Percentiles rank a stretch among this genome's conserved stretches.
These are phyloP conservation scores for Oikopleura vanhoeffeni DNA, from an alignment of 23 tunicate genomes.

Conservation along the genomic window DNA sequence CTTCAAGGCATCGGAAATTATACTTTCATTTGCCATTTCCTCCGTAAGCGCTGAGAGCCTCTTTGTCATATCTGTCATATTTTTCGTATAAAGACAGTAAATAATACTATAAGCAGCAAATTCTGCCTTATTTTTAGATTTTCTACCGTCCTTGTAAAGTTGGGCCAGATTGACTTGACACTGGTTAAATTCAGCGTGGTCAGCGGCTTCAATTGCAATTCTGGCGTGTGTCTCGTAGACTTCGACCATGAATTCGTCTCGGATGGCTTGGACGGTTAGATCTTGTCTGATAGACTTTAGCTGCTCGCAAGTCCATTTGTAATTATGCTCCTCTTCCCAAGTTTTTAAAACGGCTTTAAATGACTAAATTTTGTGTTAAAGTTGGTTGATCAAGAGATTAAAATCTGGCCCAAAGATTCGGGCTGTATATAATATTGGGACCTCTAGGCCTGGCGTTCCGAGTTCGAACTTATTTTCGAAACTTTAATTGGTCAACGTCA, in stretches of 20 bases:
- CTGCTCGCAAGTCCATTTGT: conserved; percentile 69
- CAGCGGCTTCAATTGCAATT: conserved; percentile 87
- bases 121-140: conserved; percentile 42
- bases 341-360: conserved; percentile 47
- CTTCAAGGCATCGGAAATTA: conserved; percentile 8
- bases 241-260: conserved; percentile 76
- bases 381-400: conserved; percentile 38
- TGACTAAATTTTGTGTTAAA: conserved; percentile 28
- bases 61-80: conserved; percentile 54
- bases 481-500: too few species aligned
- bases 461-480: too few species aligned
- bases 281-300: conserved; percentile 94
- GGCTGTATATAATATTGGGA: too few species aligned
- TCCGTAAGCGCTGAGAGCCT: background rate
- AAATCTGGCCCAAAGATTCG: background rate
- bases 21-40: background rate
- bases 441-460: too few species aligned
- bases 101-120: conserved; percentile 84
- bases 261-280: conserved; percentile 77
- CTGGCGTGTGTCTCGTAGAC: conserved; percentile 97
- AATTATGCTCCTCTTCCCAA: conserved; percentile 73
- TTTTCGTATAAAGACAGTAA: conserved; percentile 84
- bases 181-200: conserved; percentile 97
- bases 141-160: conserved; percentile 55
- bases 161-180: conserved; percentile 88